Evolutionary conservation across 64 coral and sea anemone species (phyloP), one percentile per base, ranked within the genome.

Genomic region (Trachythela sp.): DNA sequence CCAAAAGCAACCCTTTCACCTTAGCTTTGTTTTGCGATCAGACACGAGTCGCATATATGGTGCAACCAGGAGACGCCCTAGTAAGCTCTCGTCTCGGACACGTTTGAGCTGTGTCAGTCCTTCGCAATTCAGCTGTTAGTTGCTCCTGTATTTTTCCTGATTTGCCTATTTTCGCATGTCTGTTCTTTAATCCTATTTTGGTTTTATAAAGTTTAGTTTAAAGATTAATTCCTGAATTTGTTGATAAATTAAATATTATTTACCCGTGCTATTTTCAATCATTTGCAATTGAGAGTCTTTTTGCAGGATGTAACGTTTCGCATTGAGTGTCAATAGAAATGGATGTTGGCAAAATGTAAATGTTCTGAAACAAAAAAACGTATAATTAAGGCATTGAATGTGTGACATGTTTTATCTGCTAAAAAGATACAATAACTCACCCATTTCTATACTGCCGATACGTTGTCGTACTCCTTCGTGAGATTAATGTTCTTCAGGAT

Each of bases 341-440:
- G 96, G 96, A 56, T 99, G 95, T 60, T 99, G 96, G 40, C 96
- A 99, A 59, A 99, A 99, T 15, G 96, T 95, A 58, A 99, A 99
- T 33, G 91, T 94, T 43, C 96, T 99, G 77, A 45, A 89, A n/a
- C 9, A n/a, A 36, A 36, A 84, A 89, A 58, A 85, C 15, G 42
- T 22, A 36, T n/a, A n/a, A n/a, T n/a, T 40, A 22, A 30, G 3
- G 18, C 22, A 0, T 64, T 64, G 26, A 64, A 26, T 64, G 20
- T 6, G 8, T 64, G 56, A 22, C 15, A 64, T 24, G 4, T 45
- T 45, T 6, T n/a, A n/a, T n/a, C n/a, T n/a, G n/a, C n/a, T n/a
- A n/a, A 20, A 0, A 5, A n/a, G n/a, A 64, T n/a, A 20, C 17
- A 80, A 29, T 18, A 80, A 80, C 32, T 35, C 31, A 80, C 75